Evolutionary conservation across 2,113 vertebrate genomes (phyloP).

Genomic region (Acanthisitta chloris): DNA sequence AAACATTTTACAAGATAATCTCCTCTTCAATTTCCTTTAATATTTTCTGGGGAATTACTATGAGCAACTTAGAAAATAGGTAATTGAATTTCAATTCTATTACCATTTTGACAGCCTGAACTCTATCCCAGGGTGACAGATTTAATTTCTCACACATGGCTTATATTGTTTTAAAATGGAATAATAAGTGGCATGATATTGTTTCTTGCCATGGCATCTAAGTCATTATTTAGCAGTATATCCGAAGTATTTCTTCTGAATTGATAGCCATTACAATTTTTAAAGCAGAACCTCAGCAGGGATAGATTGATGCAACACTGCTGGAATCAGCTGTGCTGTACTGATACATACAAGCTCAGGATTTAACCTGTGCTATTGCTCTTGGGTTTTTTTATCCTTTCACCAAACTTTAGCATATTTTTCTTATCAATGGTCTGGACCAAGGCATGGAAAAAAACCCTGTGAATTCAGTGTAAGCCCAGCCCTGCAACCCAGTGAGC

Average conservation of each 20-base stretch:
- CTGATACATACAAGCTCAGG: background rate
- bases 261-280: background rate
- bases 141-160: slow-evolving; percentile 47
- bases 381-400: background rate
- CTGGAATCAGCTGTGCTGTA: background rate
- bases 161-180: slow-evolving; percentile 50
- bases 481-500: background rate
- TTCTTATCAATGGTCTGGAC: background rate
- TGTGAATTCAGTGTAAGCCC: background rate
- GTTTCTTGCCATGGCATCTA: slow-evolving; percentile 8
- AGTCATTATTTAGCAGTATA: slow-evolving; percentile 29
- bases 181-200: slow-evolving; percentile 32
- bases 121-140: slow-evolving; percentile 28
- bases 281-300: background rate
- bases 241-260: background rate
- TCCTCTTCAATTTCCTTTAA: slow-evolving; percentile 35
- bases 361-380: background rate
- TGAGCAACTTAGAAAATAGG: slow-evolving; percentile 26
- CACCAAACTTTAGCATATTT: background rate
- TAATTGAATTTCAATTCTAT: slow-evolving; percentile 53
- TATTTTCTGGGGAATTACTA: slow-evolving; percentile 41
- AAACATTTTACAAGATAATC: slow-evolving; percentile 12
- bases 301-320: background rate
- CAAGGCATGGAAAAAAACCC: background rate
- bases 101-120: slow-evolving; percentile 59